A percentile compares a stretch with the other conserved stretches of the same genome.
These are phyloP conservation scores for Patella ulyssiponensis DNA, from an alignment of 2,888 invertebrate species.

Conservation along the genomic window DNA sequence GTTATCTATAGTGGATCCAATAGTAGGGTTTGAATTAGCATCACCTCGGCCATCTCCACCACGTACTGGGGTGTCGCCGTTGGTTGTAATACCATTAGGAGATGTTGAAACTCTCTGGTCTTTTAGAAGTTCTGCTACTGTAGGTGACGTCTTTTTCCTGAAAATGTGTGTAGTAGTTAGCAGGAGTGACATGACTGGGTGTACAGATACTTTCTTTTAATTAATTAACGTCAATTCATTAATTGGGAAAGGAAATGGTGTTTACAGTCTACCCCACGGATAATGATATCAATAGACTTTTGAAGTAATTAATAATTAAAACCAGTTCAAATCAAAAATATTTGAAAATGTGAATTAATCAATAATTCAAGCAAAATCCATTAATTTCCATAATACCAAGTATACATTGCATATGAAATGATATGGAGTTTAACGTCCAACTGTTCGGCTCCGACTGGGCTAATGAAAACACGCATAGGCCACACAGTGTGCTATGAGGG, in stretches of 20 bases:
- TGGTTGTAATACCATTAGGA: constrained; percentile 18
- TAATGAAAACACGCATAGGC: no score
- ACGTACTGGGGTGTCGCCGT: constrained; percentile 4
- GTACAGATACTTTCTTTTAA: no score
- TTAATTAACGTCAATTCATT: no score
- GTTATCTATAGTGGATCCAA: constrained; percentile 50
- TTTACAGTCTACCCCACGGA: background rate
- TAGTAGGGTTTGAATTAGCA: constrained; percentile 24
- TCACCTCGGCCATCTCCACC: background rate
- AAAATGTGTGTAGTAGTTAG: constrained; percentile 7
- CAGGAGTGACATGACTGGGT: background rate
- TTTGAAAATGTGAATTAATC: no score
- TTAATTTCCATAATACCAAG: no score
- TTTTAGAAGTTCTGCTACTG: constrained; percentile 65
- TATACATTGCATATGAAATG: no score
- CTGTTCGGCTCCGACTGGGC: no score
- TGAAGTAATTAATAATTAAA: no score
- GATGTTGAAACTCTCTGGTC: constrained; percentile 55
- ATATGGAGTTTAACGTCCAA: no score
- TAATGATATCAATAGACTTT: background rate
- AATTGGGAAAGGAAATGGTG: background rate
- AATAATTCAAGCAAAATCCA: no score
- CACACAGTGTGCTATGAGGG: no score
- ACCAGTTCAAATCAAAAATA: no score
- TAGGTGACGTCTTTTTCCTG: constrained; percentile 64